Percentiles rank a stretch among this genome's conserved stretches.
Evolutionary conservation across 2,797 vertebrate species (phyloP).

Genomic region (Oophaga sylvatica): DNA sequence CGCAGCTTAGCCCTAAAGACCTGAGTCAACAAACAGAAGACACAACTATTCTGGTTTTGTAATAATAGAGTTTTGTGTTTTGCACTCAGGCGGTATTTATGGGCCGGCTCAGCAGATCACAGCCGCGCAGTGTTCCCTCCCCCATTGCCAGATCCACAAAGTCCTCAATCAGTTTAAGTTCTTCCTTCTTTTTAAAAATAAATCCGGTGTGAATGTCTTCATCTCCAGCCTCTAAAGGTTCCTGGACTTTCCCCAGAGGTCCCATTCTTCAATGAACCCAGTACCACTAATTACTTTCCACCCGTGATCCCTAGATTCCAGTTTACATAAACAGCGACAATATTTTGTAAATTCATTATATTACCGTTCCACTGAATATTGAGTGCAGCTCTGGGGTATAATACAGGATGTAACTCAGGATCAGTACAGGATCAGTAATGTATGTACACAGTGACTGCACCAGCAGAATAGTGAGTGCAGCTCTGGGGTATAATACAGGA

Average conservation of each 20-base stretch:
- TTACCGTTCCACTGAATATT: not conserved
- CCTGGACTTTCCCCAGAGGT: not conserved
- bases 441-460: too few species aligned
- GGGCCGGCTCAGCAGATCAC: not conserved
- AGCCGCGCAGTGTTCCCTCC: not conserved
- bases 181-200: slow-evolving; percentile 48
- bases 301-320: too few species aligned
- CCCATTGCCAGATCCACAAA: not conserved
- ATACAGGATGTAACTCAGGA: not conserved
- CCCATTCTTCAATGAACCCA: not conserved
- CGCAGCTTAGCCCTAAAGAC: not conserved
- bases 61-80: slow-evolving; percentile 6
- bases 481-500: too few species aligned
- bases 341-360: too few species aligned
- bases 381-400: not conserved
- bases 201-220: slow-evolving; percentile 26
- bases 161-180: slow-evolving; percentile 8
- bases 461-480: too few species aligned
- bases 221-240: not conserved
- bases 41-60: not conserved
- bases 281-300: too few species aligned
- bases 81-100: slow-evolving; percentile 10
- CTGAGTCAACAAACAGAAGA: not conserved
- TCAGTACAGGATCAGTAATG: not conserved
- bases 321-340: too few species aligned